Base-by-base conservation (phyloP, 2,113 vertebrate species). In the Nipponia nippon region DNA sequence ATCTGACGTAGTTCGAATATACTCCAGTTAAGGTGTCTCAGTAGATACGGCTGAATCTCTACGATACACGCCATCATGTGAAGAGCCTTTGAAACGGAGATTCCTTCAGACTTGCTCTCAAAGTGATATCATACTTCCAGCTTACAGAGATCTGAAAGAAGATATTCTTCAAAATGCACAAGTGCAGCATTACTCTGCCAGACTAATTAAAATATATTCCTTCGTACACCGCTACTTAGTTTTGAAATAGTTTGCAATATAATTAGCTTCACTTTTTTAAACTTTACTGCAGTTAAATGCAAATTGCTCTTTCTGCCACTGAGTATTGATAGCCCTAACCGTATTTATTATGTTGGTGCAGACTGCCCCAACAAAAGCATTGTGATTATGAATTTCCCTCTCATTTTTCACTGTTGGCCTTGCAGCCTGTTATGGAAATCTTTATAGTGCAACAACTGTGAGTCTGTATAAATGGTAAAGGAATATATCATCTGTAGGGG, bases 131-230 rank as follows among this genome's bases (percentile, higher is more conserved):
- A 8, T 44, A 17, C n/a, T 36, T 65, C 34, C 38, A 84, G 23
- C 13, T 84, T 76, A 49, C 9, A 76, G 69, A 84, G n/a, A 44
- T 59, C 46, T 81, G 62, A 36, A 59, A 22, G 22, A 65, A 81
- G 11, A 29, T 27, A 3, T 21, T 34, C 22, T 49, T 71, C 25
- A 47, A 32, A 84, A 58, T 76, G 40, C 46, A 29, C 7, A 53
- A 36, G 10, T 0, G 0, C 7, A 55, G 38, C 50, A 17, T 62
- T 61, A 7, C 20, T 77, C 16, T 78, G 16, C 47, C 5, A 7
- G 36, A 69, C 59, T 66, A 66, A 70, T 6, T 69, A 11, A 53
- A 81, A n/a, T 44, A 13, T 11, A 4, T 65, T 56, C 23, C 69
- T 92, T 71, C 40, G 7, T 16, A 6, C 3, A 6, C 18, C 40